Evolutionary conservation across 2,888 invertebrate genomes (phyloP), one percentile per base, ranked within the genome.

Genomic region (Diadromus collaris): DNA sequence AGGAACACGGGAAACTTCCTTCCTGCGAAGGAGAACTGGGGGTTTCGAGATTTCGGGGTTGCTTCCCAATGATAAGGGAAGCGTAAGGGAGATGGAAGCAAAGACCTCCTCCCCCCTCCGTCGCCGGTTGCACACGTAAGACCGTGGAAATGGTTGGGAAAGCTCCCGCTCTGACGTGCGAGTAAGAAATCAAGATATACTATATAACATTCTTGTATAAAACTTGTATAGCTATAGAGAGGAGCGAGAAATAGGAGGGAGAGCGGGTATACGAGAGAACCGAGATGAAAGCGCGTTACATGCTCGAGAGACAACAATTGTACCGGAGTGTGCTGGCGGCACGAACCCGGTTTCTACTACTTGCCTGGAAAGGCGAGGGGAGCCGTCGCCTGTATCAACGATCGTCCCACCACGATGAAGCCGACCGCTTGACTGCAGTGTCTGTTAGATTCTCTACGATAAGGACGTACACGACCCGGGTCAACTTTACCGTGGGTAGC

Each of bases 301-400:
- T 65, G 73, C 78, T 71, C 71, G 76, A 76, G 63, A 78, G 73
- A 76, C 76, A 81, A 80, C 70, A 80, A 80, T 79, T 70, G 65
- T 69, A 71, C 34, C 58, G 46, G 69, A 71, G 78, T 75, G 51
- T 72, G 69, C 58, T 64, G 71, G 34, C 71, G 69, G 76, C 68
- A 65, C 76, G 72, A 76, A 69, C 76, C 76, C 60, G 27, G 76
- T 73, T 79, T 60, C 64, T 79, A 64, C 76, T 69, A 73, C 76
- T 79, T 73, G 76, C 29, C 16, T 38, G 69, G 58, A 73, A 65
- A 54, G 19, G 27, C 64, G 38, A 38, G 38, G 46, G 38, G 46
- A 76, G 73, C 60, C 64, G 29, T 41, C 71, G 63, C 56, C 48
- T 10, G 65, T 51, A 38, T 29, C 60, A 38, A 74, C 54, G 21